Conservation (phyloP, 2,113 vertebrate species). For the Donacobius atricapilla region DNA sequence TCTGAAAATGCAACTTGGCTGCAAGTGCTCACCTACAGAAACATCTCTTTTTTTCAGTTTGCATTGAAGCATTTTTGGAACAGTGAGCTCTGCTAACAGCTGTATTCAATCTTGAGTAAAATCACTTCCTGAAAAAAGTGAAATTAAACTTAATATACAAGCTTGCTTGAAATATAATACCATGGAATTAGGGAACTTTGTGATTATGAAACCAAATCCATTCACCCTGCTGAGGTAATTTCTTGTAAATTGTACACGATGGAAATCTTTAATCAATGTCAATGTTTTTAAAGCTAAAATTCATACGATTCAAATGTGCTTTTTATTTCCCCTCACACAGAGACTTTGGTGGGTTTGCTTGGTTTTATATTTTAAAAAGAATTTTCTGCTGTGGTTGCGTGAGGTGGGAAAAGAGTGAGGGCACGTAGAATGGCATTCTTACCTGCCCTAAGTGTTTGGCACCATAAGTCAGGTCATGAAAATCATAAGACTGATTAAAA, state of each 20-base stretch:
- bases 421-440: not conserved
- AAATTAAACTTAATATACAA: slow-evolving; percentile 71
- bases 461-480: not conserved
- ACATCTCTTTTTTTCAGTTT: slow-evolving; percentile 48
- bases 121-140: slow-evolving; percentile 74
- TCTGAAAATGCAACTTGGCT: slow-evolving; percentile 17
- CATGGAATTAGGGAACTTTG: slow-evolving; percentile 51
- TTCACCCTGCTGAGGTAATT: slow-evolving; percentile 69
- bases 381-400: not conserved
- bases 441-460: not conserved
- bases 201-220: slow-evolving; percentile 70
- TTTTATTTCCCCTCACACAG: slow-evolving; percentile 31
- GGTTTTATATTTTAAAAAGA: not conserved
- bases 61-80: slow-evolving; percentile 66
- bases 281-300: slow-evolving; percentile 61
- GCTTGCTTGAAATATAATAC: slow-evolving; percentile 67
- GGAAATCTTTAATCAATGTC: slow-evolving; percentile 61
- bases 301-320: slow-evolving; percentile 36
- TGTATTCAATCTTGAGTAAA: slow-evolving; percentile 76
- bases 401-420: not conserved
- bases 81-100: slow-evolving; percentile 67
- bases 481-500: not conserved
- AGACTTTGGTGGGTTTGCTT: not conserved
- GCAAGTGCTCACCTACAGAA: slow-evolving; percentile 60
- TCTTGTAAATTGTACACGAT: slow-evolving; percentile 70